Evolutionary conservation across 2,113 vertebrate genomes (phyloP).

Genomic region (Lepisosteus oculatus): DNA sequence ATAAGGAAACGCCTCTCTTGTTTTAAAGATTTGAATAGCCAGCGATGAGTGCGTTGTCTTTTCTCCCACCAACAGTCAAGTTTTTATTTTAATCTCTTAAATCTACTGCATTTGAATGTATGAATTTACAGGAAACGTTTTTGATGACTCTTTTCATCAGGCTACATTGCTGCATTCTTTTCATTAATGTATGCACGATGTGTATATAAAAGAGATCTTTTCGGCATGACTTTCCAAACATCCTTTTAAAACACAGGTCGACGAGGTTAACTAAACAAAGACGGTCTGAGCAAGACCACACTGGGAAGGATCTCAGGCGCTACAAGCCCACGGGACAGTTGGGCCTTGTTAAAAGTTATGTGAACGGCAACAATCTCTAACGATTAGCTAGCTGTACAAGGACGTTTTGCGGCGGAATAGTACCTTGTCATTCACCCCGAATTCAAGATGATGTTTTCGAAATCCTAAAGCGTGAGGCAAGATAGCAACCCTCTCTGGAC

Average conservation of each 20-base stretch:
- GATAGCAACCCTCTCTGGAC: too few relatives aligned
- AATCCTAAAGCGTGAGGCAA: too few relatives aligned
- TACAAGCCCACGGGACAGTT: slow-evolving; percentile 72
- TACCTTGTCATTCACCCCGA: slow-evolving; percentile 27
- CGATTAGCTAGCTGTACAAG: slow-evolving; percentile 41
- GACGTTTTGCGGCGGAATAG: background rate
- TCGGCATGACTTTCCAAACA: slow-evolving; percentile 70
- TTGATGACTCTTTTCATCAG: too few relatives aligned
- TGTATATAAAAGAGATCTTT: slow-evolving; percentile 35
- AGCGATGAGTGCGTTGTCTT: too few relatives aligned
- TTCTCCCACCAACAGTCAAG: too few relatives aligned
- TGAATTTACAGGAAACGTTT: too few relatives aligned
- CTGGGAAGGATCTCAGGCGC: slow-evolving; percentile 78
- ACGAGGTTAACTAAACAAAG: slow-evolving; percentile 93
- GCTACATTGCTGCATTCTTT: too few relatives aligned
- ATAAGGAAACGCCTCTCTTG: too few relatives aligned
- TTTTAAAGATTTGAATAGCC: too few relatives aligned
- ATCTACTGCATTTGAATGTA: too few relatives aligned
- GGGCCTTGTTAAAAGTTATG: slow-evolving; percentile 81
- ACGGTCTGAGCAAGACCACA: slow-evolving; percentile 87
- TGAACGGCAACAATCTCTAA: slow-evolving; percentile 73
- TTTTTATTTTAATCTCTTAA: too few relatives aligned
- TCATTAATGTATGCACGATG: too few relatives aligned
- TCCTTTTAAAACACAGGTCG: slow-evolving; percentile 80
- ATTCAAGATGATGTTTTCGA: background rate